Conservation (phyloP, 2,888 invertebrate genomes). For the Drosophila barbarae region DNA sequence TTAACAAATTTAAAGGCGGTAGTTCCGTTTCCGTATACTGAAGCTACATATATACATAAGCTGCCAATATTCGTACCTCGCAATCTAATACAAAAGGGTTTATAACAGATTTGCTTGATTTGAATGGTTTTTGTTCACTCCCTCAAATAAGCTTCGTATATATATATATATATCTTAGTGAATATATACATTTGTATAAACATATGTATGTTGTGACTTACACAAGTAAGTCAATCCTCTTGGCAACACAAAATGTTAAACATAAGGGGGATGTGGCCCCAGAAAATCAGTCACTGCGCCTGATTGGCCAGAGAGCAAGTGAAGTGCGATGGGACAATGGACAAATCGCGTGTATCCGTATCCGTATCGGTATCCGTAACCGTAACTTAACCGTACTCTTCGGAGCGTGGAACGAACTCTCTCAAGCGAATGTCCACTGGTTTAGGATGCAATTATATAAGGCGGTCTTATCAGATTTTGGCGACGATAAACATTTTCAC, state of each 20-base stretch:
- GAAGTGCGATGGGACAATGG: constrained; percentile 45
- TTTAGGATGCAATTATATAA: background rate
- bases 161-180: background rate
- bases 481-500: background rate
- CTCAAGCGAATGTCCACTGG: background rate
- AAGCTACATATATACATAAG: background rate
- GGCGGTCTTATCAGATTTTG: background rate
- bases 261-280: constrained; percentile 34
- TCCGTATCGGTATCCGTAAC: constrained; percentile 21
- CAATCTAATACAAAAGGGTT: background rate
- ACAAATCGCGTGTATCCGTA: constrained; percentile 34
- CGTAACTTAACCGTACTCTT: constrained; percentile 1
- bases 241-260: constrained; percentile 11
- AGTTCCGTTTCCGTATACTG: background rate
- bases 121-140: background rate
- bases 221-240: constrained; percentile 27
- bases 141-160: background rate
- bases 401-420: background rate
- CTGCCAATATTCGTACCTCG: background rate
- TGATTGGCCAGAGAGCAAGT: constrained; percentile 50
- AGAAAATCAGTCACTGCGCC: constrained; percentile 30
- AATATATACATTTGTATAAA: background rate
- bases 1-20: background rate
- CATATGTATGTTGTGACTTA: constrained; percentile 37
- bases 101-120: background rate